These are phyloP conservation scores for Papilio aristodemus DNA, from an alignment of 1,140 invertebrate species.

Conservation along the genomic window DNA sequence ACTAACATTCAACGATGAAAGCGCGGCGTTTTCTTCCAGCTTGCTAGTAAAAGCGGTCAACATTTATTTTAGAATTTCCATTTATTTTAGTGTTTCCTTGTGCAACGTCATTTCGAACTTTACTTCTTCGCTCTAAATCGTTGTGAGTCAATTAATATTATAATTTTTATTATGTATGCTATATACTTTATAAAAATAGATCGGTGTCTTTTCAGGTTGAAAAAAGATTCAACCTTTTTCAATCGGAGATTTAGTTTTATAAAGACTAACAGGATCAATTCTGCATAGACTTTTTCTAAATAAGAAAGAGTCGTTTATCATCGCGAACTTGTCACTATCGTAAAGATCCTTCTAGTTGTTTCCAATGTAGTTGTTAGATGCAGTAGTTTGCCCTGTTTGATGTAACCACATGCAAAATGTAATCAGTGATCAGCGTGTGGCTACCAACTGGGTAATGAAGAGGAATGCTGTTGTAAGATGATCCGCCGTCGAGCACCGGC, in stretches of 20 bases:
- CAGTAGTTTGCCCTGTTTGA: conserved; percentile 11
- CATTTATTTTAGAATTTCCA: neutral
- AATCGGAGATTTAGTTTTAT: too few relatives aligned
- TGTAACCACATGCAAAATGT: conserved; percentile 21
- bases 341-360: neutral
- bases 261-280: neutral
- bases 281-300: neutral
- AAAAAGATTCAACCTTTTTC: too few relatives aligned
- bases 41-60: neutral
- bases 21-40: neutral
- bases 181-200: too few relatives aligned
- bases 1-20: neutral
- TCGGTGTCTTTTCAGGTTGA: too few relatives aligned
- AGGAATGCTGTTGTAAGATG: conserved; percentile 16
- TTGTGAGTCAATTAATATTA: too few relatives aligned
- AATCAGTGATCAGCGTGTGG: conserved; percentile 11
- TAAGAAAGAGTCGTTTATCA: neutral
- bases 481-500: neutral
- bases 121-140: neutral
- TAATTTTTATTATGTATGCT: too few relatives aligned
- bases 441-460: conserved; percentile 1
- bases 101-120: neutral
- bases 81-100: neutral
- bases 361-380: neutral
- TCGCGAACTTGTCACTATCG: too few relatives aligned